Base-by-base conservation (phyloP, 2,113 vertebrate genomes). In the Ploceus nigricollis region DNA sequence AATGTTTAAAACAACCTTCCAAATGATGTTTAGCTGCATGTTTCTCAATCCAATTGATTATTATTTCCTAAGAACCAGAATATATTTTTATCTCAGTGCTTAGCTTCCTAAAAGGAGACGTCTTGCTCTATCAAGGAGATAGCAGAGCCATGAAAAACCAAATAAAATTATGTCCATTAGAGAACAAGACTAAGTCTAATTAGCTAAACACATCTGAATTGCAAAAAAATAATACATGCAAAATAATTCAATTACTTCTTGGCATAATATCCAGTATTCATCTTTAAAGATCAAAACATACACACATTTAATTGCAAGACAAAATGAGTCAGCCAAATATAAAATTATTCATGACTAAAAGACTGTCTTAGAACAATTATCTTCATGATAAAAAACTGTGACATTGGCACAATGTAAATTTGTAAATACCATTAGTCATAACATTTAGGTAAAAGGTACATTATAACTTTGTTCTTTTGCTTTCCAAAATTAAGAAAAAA, bases 331-430 rank as follows among this genome's bases (percentile, higher is more conserved):
- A 98, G 39, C 23, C 58, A 50, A 87, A 71, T 82, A 85, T 18
- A 92, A 94, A 97, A 96, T 96, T 95, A 97, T 90, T 97, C 84
- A 89, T 82, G 68, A 94, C 65, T 95, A 78, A 96, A 96, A 97
- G 64, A 92, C 60, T 85, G 45, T 88, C 58, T 92, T 63, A 82
- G 87, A 97, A 92, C 61, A 97, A 96, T 96, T 97, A 77, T 40
- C 90, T 97, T 94, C 39, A 71, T 84, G 73, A 96, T 85, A 92
- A 97, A 96, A 90, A 87, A 76, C 20, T 45, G 47, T 90, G 83
- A 91, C 60, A 93, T 91, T 96, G 82, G 64, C 90, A 95, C 83
- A 95, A 90, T 40, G 92, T 86, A 90, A 92, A 94, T 97, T 90
- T 87, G 60, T 81, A 96, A 97, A 95, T 85, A 92, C 31, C 68